Conservation (phyloP, 2,797 vertebrate species). For the Holocentrus rufus region DNA sequence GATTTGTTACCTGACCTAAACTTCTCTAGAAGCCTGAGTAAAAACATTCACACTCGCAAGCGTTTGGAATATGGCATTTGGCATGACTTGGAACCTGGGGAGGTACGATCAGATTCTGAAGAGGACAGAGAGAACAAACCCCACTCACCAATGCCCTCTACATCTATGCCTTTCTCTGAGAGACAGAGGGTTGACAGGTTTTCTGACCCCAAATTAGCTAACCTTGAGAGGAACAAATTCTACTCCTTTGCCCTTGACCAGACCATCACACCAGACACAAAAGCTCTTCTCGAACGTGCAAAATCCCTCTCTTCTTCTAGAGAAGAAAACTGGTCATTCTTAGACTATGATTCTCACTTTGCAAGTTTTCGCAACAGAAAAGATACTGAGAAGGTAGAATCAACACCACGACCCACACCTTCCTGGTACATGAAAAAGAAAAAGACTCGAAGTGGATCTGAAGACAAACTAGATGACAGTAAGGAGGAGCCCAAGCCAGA, state of each 20-base stretch:
- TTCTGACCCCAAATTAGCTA: conserved; percentile 90
- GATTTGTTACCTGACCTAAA: conserved; percentile 88
- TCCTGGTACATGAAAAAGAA: conserved; percentile 99
- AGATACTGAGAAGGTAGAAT: conserved; percentile 96
- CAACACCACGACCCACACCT: conserved; percentile 92
- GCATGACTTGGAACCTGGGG: conserved; percentile 91
- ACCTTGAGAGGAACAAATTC: conserved; percentile 95
- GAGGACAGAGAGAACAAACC: conserved; percentile 91
- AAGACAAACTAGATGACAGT: conserved; percentile 94
- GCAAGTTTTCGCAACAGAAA: conserved; percentile 94
- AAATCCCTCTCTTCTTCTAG: conserved; percentile 97
- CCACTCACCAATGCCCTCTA: conserved; percentile 89
- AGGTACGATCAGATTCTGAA: conserved; percentile 96
- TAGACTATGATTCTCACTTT: conserved; percentile 95
- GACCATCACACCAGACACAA: conserved; percentile 98
- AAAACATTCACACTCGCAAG: conserved; percentile 90
- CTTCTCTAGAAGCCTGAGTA: conserved; percentile 88
- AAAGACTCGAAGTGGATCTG: conserved; percentile 94
- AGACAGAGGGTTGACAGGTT: conserved; percentile 90
- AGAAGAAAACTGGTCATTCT: conserved; percentile 99
- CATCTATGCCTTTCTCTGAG: conserved; percentile 89
- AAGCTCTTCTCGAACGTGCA: conserved; percentile 96
- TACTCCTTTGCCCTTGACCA: conserved; percentile 96
- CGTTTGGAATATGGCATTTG: conserved; percentile 87
- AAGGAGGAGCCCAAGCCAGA: conserved; percentile 97